phyloP scores from a whole-genome alignment of 2,888 invertebrate genomes.

The Listrodromus nycthemerus region DNA sequence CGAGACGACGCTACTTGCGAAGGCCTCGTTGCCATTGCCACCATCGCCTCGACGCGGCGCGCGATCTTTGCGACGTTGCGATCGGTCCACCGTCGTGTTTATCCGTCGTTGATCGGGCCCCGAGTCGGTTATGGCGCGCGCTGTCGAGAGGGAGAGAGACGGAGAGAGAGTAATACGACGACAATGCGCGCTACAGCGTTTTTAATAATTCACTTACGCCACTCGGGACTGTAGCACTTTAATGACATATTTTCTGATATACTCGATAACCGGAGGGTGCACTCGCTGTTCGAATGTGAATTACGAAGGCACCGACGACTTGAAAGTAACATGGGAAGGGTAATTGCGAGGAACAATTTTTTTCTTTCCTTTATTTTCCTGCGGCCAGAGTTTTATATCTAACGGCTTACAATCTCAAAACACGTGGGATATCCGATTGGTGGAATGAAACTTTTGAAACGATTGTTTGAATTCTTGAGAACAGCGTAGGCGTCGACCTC shows the following conservation, averaged over 20 bases:
- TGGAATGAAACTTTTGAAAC: no score
- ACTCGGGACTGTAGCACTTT: not conserved
- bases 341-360: no score
- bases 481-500: no score
- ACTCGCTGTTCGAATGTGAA: not conserved
- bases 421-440: no score
- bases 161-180: no score
- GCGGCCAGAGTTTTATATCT: no score
- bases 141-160: no score
- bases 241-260: constrained; percentile 8
- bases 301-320: not conserved
- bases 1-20: constrained; percentile 40
- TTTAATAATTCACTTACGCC: constrained; percentile 52
- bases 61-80: constrained; percentile 13
- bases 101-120: constrained; percentile 41
- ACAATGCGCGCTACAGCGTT: constrained; percentile 37
- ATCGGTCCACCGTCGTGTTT: constrained; percentile 12
- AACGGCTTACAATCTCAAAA: no score
- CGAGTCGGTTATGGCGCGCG: not conserved
- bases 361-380: no score
- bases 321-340: not conserved
- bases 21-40: constrained; percentile 66
- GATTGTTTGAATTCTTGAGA: no score
- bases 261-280: not conserved
- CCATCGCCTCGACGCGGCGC: constrained; percentile 70